These are phyloP conservation scores for Scatophagus argus DNA, from an alignment of 2,113 vertebrate species.

Conservation along the genomic window DNA sequence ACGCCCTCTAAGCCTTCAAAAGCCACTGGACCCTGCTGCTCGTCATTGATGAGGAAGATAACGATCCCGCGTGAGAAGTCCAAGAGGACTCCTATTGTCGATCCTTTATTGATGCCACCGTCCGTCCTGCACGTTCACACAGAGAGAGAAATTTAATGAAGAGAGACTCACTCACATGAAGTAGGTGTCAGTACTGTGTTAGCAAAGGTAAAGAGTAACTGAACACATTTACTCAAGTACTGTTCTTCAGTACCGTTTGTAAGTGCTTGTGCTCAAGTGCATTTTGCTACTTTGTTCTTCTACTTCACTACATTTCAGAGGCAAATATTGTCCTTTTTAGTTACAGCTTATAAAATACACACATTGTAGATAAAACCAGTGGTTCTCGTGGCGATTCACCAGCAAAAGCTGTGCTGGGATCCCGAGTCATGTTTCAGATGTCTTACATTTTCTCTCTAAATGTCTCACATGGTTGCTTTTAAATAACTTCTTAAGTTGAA, in stretches of 20 bases:
- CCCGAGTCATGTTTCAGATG: no score
- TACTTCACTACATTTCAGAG: background rate
- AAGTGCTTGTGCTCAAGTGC: background rate
- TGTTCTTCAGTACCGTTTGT: background rate
- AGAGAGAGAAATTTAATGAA: background rate
- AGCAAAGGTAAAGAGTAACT: no score
- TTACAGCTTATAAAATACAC: no score
- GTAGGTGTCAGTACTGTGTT: background rate
- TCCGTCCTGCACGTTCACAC: conserved; percentile 86
- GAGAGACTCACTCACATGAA: background rate
- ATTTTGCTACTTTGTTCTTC: background rate
- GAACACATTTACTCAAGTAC: no score
- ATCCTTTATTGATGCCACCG: conserved; percentile 93
- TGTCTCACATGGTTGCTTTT: no score
- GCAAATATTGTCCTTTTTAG: no score
- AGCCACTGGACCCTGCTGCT: conserved; percentile 97
- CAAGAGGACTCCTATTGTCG: conserved; percentile 93
- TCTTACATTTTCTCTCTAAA: no score
- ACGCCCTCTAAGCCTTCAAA: conserved; percentile 94
- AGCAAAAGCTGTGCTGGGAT: no score
- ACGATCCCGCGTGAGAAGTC: conserved; percentile 92
- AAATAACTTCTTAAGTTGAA: no score
- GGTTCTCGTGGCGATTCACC: no score
- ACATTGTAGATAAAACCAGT: no score
- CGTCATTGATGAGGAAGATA: conserved; percentile 97